A percentile compares a stretch with the other conserved stretches of the same genome.
These are phyloP conservation scores for Tetropium fuscum DNA, from an alignment of 2,888 invertebrate species.

Conservation along the genomic window DNA sequence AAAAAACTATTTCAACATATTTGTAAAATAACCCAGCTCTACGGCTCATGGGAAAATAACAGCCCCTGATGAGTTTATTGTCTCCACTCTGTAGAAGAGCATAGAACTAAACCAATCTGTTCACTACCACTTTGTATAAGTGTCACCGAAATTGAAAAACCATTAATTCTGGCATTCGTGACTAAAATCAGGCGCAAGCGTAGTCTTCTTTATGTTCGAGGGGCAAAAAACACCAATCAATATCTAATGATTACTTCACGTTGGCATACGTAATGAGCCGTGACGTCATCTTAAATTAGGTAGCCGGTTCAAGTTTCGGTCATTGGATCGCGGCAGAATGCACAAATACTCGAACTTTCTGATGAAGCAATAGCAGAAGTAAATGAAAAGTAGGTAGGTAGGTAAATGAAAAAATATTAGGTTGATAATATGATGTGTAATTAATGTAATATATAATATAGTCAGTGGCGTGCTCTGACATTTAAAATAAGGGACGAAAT, in stretches of 20 bases:
- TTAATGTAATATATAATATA: too few relatives aligned
- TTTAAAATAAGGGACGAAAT: too few relatives aligned
- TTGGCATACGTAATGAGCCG: conserved; percentile 64
- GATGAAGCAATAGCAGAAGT: too few relatives aligned
- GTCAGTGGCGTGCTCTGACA: too few relatives aligned
- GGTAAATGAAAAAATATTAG: too few relatives aligned
- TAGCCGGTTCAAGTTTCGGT: conserved; percentile 28
- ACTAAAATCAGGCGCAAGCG: conserved; percentile 57
- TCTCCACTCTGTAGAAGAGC: conserved; percentile 23
- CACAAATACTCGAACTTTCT: too few relatives aligned
- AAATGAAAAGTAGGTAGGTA: too few relatives aligned
- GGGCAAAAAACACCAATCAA: conserved; percentile 65
- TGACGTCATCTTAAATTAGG: conserved; percentile 64
- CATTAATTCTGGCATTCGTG: conserved; percentile 62
- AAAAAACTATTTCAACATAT: conserved; percentile 4
- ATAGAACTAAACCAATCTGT: conserved; percentile 51
- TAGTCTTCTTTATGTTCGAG: conserved; percentile 50
- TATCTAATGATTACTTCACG: conserved; percentile 66
- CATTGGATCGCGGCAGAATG: conserved; percentile 31
- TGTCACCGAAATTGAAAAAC: conserved; percentile 64
- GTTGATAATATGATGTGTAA: too few relatives aligned
- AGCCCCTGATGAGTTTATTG: conserved; percentile 18
- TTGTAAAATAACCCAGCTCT: conserved; percentile 4
- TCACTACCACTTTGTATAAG: conserved; percentile 52
- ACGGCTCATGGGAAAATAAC: too few relatives aligned